A percentile compares a stretch with the other conserved stretches of the same genome.
phyloP scores from a whole-genome alignment of 2,797 vertebrate species.

The Coranthus polyacanthus region DNA sequence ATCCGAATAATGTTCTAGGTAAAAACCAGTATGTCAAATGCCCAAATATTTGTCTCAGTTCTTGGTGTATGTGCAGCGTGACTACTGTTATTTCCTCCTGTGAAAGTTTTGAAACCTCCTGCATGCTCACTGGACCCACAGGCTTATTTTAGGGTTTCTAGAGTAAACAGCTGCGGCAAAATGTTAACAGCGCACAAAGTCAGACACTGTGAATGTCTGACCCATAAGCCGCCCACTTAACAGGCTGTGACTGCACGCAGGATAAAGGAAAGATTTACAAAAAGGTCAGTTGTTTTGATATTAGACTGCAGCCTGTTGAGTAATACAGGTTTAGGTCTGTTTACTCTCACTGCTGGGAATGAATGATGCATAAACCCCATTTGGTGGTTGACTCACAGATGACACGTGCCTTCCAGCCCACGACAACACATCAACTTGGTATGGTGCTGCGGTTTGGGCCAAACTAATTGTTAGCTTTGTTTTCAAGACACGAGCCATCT shows the following conservation, averaged over 20 bases:
- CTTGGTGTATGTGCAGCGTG: constrained; percentile 11
- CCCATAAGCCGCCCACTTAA: constrained; percentile 24
- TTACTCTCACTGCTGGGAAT: constrained; percentile 76
- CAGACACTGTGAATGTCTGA: constrained; percentile 36
- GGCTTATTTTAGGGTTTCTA: constrained; percentile 32
- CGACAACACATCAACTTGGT: constrained; percentile 57
- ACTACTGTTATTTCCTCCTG: constrained; percentile 29
- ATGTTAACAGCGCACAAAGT: no score
- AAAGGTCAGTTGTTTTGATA: constrained; percentile 67
- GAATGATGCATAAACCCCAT: constrained; percentile 68
- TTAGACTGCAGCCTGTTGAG: constrained; percentile 60
- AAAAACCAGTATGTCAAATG: constrained; percentile 10
- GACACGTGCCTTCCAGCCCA: constrained; percentile 70
- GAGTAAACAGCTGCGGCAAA: constrained; percentile 42
- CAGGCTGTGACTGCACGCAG: constrained; percentile 31
- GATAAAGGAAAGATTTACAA: constrained; percentile 30
- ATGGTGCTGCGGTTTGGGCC: constrained; percentile 33
- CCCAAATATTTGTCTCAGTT: constrained; percentile 32
- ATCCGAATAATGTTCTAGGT: constrained; percentile 14
- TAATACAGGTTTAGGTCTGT: constrained; percentile 70
- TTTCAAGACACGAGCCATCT: constrained; percentile 43
- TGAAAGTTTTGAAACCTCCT: constrained; percentile 25
- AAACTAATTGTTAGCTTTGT: constrained; percentile 52
- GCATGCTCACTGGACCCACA: constrained; percentile 25
- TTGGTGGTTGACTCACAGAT: constrained; percentile 72